phyloP scores from a whole-genome alignment of 2,797 vertebrate genomes.

The Stomatorhinus walkeri region DNA sequence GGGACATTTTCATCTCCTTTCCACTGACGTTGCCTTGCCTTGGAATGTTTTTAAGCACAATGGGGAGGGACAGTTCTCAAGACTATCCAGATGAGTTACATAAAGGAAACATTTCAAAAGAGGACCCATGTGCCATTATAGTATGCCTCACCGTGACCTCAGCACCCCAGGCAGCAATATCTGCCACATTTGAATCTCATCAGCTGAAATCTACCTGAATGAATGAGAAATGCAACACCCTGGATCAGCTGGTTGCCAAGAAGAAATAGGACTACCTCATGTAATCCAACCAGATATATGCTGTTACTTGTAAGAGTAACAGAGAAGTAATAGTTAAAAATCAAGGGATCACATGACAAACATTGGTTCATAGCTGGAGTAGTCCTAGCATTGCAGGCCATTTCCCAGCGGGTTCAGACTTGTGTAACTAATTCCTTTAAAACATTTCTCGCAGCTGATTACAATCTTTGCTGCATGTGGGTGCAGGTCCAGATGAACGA shows the following conservation, averaged over 20 bases:
- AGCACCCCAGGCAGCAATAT: background rate
- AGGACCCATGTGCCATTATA: background rate
- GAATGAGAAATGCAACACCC: background rate
- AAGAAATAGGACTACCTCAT: slow-evolving; percentile 7
- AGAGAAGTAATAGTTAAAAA: background rate
- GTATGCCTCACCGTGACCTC: background rate
- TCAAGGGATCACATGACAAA: background rate
- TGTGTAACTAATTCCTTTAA: background rate
- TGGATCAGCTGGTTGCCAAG: background rate
- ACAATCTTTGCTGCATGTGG: background rate
- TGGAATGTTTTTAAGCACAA: background rate
- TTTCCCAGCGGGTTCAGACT: background rate
- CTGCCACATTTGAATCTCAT: background rate
- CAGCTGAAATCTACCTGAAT: background rate
- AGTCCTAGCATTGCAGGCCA: background rate
- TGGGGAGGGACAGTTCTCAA: background rate
- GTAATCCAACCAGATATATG: slow-evolving; percentile 7
- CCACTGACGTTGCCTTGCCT: background rate
- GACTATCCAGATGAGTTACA: background rate
- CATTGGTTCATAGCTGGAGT: background rate
- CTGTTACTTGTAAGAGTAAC: background rate
- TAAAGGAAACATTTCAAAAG: background rate
- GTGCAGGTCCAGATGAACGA: background rate
- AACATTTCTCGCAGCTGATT: background rate
- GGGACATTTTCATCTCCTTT: background rate